Percentiles rank a stretch among this genome's conserved stretches.
These are phyloP conservation scores for Leuciscus idus DNA, from an alignment of 2,113 vertebrate species.

Conservation along the genomic window DNA sequence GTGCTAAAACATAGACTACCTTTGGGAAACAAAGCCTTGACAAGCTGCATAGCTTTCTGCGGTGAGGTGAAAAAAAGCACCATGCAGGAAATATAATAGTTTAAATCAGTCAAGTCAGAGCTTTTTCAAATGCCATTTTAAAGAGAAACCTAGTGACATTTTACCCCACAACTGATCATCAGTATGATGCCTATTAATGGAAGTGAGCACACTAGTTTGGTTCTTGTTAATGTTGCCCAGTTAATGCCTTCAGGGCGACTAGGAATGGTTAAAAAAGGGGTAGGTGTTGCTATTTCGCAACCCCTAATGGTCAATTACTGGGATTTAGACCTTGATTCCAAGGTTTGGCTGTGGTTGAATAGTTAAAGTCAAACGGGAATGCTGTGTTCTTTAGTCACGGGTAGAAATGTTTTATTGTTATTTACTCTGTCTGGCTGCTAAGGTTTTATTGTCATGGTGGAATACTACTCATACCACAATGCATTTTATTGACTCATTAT, in stretches of 20 bases:
- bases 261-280: background rate
- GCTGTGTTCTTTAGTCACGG: conserved; percentile 10
- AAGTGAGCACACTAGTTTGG: conserved; percentile 59
- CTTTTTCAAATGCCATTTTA: conserved; percentile 62
- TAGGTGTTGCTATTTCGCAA: conserved; percentile 14
- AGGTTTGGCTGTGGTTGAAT: conserved; percentile 36
- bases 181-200: conserved; percentile 66
- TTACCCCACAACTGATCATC: conserved; percentile 59
- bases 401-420: conserved; percentile 24
- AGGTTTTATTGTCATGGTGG: conserved; percentile 16
- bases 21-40: conserved; percentile 49
- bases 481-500: conserved; percentile 29
- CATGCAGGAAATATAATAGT: conserved; percentile 71
- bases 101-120: conserved; percentile 57
- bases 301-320: conserved; percentile 54
- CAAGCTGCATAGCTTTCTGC: conserved; percentile 54
- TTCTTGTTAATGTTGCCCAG: conserved; percentile 58
- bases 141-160: conserved; percentile 65
- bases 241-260: conserved; percentile 53
- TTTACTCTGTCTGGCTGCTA: background rate
- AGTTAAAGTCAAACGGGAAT: conserved; percentile 25
- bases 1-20: conserved; percentile 21
- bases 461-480: conserved; percentile 12
- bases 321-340: conserved; percentile 45
- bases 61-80: conserved; percentile 56